These are phyloP conservation scores for Prolemur simus DNA, from an alignment of 2,113 vertebrate genomes.

Conservation along the genomic window DNA sequence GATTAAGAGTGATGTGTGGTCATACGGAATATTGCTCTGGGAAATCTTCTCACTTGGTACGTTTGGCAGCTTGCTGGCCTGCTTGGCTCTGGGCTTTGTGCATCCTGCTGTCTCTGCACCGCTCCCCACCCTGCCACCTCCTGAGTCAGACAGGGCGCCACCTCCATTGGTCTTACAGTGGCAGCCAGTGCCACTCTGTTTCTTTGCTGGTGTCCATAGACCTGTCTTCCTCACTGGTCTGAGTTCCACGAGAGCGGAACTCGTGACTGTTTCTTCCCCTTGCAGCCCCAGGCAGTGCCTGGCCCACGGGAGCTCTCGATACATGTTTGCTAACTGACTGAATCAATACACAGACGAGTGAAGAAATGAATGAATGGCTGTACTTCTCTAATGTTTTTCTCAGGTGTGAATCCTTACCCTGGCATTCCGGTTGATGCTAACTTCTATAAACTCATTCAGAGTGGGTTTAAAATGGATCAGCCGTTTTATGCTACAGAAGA, in stretches of 20 bases:
- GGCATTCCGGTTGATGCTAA: slow-evolving; percentile 93
- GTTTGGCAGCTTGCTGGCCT: neutral
- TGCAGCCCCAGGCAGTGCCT: too few species aligned
- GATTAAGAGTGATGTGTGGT: slow-evolving; percentile 97
- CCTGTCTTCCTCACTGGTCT: neutral
- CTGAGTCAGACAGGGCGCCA: neutral
- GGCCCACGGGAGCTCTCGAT: neutral
- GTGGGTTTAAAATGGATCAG: slow-evolving; percentile 96
- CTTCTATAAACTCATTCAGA: slow-evolving; percentile 94
- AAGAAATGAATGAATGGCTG: neutral
- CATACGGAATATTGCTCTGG: slow-evolving; percentile 97
- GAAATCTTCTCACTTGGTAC: slow-evolving; percentile 98
- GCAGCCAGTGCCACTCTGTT: neutral
- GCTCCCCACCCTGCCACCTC: neutral
- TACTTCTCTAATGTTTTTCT: neutral
- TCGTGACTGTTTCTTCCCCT: neutral
- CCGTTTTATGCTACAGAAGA: slow-evolving; percentile 92
- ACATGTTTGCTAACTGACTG: neutral
- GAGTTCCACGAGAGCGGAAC: too few species aligned
- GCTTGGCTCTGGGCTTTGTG: neutral
- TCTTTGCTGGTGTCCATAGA: neutral
- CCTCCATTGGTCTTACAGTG: accelerated
- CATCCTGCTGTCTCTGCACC: neutral
- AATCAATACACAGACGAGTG: neutral
- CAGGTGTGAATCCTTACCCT: slow-evolving; percentile 97